Evolutionary conservation across 2,797 vertebrate species (phyloP), one percentile per base, ranked within the genome.

Genomic region (Scomberomorus guttatus): DNA sequence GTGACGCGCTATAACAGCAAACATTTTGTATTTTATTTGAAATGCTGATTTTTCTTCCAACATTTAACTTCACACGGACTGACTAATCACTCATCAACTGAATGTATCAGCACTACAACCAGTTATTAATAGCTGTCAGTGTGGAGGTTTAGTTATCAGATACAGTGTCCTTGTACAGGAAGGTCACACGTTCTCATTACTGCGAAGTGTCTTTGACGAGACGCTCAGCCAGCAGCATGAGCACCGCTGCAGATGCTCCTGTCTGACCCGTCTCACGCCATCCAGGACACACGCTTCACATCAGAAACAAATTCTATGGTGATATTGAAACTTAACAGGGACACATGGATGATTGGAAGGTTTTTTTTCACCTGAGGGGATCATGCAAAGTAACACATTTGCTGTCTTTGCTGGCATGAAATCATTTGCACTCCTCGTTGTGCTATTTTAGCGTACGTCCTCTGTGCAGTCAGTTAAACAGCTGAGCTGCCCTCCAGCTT

Each of bases 391-490:
- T 37, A 52, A 48, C 37, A 50, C 32, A 32, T 57, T 68, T 54
- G n/a, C 6, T n/a, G 14, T 29, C 13, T 55, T 29, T 39, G 58
- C 57, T 61, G 58, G 64, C 37, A 18, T 27, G 12, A 59, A 15
- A 58, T 78, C 6, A 79, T 76, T 81, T 77, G 59, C 42, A 27
- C 81, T 60, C n/a, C 70, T 71, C 61, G 48, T 63, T 24, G 20
- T 44, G 68, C 17, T 70, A 6, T 77, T 66, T 80, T 44, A 79
- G 66, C 50, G 62, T 69, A 54, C 6, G 60, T 37, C 57, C 42
- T 20, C 44, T 69, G 62, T 70, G 2, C 48, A n/a, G 50, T 34
- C 48, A 29, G 60, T 62, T 72, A 25, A 51, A 2, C 24, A 17
- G 50, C 20, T 0, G 25, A 15, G 42, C 22, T 52, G 17, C 48